phyloP scores from a whole-genome alignment of 2,113 vertebrate species.

The Neotoma lepida region DNA sequence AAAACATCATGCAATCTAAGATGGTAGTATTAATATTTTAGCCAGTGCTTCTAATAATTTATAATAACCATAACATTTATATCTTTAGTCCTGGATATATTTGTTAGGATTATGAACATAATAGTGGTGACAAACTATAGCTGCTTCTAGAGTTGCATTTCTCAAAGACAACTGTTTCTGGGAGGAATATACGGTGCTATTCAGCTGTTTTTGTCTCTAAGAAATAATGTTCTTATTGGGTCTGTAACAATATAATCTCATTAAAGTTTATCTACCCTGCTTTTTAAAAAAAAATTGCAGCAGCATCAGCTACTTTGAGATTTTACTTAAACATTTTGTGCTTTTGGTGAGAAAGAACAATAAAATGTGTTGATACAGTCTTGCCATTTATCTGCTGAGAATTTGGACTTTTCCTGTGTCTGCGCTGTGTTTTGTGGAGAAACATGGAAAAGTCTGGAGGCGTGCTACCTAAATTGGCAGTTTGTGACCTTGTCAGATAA shows the following conservation, averaged over 20 bases:
- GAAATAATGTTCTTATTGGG: neutral
- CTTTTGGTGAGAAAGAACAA: neutral
- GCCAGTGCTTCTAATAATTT: neutral
- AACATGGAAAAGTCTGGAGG: neutral
- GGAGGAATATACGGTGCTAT: neutral
- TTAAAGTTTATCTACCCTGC: neutral
- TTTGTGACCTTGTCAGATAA: slow-evolving; percentile 26
- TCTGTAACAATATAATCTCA: neutral
- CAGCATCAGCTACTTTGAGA: neutral
- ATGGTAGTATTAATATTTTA: neutral
- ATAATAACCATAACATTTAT: neutral
- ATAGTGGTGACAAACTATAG: slow-evolving; percentile 27
- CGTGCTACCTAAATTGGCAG: neutral
- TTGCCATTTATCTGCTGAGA: neutral
- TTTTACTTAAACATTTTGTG: neutral
- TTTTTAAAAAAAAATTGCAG: neutral
- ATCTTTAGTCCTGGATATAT: neutral
- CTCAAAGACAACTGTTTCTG: slow-evolving; percentile 32
- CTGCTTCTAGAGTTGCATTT: neutral
- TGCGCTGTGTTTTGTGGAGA: neutral
- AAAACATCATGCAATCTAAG: neutral
- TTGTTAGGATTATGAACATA: slow-evolving; percentile 20
- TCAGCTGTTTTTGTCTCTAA: neutral
- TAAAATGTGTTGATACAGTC: neutral
- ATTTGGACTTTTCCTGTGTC: neutral